phyloP scores from a whole-genome alignment of 2,797 vertebrate species.

The Coilia nasus region DNA sequence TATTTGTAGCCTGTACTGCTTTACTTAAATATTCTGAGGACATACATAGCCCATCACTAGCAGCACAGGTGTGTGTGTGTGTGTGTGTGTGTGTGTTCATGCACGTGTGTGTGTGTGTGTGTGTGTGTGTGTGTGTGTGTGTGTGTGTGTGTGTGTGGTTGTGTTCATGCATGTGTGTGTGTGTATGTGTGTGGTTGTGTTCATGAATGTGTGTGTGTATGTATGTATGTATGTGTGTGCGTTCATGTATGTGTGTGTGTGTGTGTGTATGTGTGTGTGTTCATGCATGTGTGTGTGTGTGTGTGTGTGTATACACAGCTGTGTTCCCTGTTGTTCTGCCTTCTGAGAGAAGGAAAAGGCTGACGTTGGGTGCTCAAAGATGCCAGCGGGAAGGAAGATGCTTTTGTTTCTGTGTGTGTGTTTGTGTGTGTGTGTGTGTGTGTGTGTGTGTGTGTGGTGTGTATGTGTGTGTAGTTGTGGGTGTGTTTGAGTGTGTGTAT shows the following conservation, averaged over 20 bases:
- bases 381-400: conserved; percentile 44
- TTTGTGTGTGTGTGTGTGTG: conserved; percentile 1
- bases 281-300: neutral
- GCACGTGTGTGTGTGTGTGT: neutral
- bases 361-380: conserved; percentile 35
- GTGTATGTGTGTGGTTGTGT: neutral
- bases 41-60: neutral
- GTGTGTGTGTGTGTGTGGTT: neutral
- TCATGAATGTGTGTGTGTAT: neutral
- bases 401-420: conserved; percentile 23
- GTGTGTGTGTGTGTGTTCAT: too few relatives aligned
- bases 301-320: conserved; percentile 40
- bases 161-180: neutral
- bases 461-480: neutral
- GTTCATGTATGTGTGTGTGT: neutral
- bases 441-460: conserved; percentile 1
- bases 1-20: too few relatives aligned
- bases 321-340: conserved; percentile 41
- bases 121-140: neutral
- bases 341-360: conserved; percentile 48
- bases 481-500: neutral
- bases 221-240: too few relatives aligned
- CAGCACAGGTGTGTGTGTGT: conserved; percentile 52
- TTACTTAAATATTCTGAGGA: too few relatives aligned
- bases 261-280: neutral